phyloP scores from a whole-genome alignment of 2,888 invertebrate genomes.

The Therioaphis trifolii region DNA sequence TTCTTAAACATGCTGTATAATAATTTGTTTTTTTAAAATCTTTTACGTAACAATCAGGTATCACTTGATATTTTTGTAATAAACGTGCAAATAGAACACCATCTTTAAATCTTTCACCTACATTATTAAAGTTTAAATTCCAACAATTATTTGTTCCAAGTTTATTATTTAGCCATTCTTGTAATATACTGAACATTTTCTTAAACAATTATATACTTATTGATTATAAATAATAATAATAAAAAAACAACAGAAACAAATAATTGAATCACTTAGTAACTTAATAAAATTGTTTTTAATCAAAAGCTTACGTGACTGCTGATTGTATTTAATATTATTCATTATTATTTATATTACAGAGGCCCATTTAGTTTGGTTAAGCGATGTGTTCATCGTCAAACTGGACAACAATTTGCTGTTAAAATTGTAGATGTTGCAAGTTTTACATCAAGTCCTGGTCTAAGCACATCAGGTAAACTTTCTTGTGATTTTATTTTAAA shows the following conservation, averaged over 20 bases:
- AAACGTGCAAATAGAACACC: constrained; percentile 38
- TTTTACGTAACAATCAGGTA: background rate
- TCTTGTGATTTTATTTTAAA: background rate
- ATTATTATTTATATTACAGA: constrained; percentile 73
- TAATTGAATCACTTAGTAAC: background rate
- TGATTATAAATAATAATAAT: background rate
- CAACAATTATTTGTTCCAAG: constrained; percentile 33
- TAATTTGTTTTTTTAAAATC: constrained; percentile 17
- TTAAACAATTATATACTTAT: background rate
- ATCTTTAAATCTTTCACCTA: constrained; percentile 32
- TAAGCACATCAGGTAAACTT: constrained; percentile 88
- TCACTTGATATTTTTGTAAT: constrained; percentile 44
- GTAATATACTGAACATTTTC: constrained; percentile 38
- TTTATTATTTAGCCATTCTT: constrained; percentile 28
- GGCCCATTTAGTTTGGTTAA: constrained; percentile 97
- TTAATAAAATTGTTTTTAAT: constrained; percentile 4
- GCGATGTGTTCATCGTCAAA: constrained; percentile 93
- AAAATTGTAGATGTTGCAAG: constrained; percentile 98
- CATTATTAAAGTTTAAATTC: constrained; percentile 26
- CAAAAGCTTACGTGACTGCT: background rate
- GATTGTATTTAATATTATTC: constrained; percentile 11
- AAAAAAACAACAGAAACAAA: background rate
- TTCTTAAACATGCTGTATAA: constrained; percentile 23
- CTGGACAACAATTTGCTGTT: constrained; percentile 95
- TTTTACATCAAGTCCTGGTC: constrained; percentile 95